phyloP scores from a whole-genome alignment of 2,113 vertebrate species.

The Sminthopsis crassicaudata region DNA sequence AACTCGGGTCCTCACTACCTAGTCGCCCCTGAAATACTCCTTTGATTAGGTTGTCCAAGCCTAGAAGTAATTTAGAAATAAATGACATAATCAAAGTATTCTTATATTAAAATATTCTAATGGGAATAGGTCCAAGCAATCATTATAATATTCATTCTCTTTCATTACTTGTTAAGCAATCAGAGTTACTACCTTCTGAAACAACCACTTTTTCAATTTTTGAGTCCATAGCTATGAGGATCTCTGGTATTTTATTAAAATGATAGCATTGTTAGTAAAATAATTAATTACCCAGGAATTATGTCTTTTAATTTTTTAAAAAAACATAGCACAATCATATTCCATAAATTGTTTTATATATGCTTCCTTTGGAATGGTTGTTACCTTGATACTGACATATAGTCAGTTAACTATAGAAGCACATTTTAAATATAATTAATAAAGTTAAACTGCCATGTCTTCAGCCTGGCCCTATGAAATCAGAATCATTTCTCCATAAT shows the following conservation, averaged over 20 bases:
- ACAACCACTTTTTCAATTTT: not conserved
- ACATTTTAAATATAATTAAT: not conserved
- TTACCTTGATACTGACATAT: not conserved
- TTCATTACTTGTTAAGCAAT: not conserved
- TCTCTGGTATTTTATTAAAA: not conserved
- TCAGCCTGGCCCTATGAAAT: conserved; percentile 10
- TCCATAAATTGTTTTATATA: not conserved
- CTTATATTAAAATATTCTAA: not conserved
- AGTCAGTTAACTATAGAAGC: not conserved
- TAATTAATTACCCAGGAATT: not conserved
- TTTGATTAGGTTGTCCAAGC: not conserved
- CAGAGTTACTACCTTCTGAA: not conserved
- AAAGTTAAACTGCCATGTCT: not conserved
- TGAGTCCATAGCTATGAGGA: not conserved
- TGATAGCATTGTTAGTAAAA: not conserved
- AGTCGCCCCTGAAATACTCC: no score
- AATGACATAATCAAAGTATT: not conserved
- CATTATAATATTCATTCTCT: not conserved
- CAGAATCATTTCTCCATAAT: conserved; percentile 38
- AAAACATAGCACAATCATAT: not conserved
- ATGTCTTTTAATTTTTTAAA: not conserved
- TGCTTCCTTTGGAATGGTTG: not conserved
- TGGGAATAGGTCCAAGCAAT: not conserved
- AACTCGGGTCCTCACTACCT: no score
- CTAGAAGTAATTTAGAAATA: not conserved